phyloP scores from a whole-genome alignment of 2,797 vertebrate genomes.

The Tauraco hartlaubi region DNA sequence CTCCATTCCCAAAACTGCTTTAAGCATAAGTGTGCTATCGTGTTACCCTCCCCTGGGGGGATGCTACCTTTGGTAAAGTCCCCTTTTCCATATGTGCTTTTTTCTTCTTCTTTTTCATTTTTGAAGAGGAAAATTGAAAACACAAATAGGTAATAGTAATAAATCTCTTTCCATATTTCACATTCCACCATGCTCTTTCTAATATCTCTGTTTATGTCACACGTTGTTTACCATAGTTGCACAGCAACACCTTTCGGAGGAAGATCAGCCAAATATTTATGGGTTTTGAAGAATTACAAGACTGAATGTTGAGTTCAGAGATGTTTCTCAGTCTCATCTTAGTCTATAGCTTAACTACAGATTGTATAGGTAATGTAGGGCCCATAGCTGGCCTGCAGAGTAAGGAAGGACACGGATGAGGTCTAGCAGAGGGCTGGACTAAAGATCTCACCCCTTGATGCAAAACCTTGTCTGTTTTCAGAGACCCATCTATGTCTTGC shows the following conservation, averaged over 20 bases:
- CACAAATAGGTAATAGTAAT: background rate
- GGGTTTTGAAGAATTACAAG: background rate
- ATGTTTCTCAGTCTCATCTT: background rate
- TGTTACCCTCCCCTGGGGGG: background rate
- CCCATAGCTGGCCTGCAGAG: background rate
- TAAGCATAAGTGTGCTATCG: background rate
- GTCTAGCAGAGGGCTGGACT: background rate
- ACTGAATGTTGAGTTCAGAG: background rate
- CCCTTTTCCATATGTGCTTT: background rate
- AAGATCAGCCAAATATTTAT: background rate
- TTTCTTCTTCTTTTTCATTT: background rate
- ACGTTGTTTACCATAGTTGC: background rate
- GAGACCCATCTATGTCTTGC: background rate
- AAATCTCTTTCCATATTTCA: background rate
- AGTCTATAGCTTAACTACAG: background rate
- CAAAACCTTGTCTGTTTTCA: background rate
- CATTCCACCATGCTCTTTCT: background rate
- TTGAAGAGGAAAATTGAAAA: background rate
- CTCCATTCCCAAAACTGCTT: background rate
- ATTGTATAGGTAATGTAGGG: background rate
- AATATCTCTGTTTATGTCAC: background rate
- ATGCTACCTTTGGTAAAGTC: background rate
- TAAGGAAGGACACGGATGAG: background rate
- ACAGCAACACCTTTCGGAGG: background rate
- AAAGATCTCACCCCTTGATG: background rate